phyloP scores from a whole-genome alignment of 2,888 invertebrate genomes.

The Alsophila aescularia region DNA sequence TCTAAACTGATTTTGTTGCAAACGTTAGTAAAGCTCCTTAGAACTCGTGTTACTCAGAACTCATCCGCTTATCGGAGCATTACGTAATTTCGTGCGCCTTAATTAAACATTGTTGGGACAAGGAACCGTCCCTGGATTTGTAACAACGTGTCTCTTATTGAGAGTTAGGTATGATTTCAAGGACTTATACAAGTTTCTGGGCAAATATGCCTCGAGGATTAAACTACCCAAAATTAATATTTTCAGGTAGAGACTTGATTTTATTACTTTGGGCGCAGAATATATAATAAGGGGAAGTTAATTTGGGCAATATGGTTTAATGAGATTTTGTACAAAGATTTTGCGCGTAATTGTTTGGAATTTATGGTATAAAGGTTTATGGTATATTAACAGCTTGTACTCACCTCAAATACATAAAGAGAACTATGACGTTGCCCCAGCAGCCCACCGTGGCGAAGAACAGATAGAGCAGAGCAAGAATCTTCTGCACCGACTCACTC shows the following conservation, averaged over 20 bases:
- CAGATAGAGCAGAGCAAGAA: slow-evolving; percentile 86
- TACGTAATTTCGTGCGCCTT: slow-evolving; percentile 4
- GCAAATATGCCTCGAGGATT: slow-evolving; percentile 24
- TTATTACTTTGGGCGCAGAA: slow-evolving; percentile 21
- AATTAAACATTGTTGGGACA: slow-evolving; percentile 1
- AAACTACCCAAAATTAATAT: slow-evolving; percentile 23
- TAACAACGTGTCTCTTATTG: slow-evolving; percentile 1
- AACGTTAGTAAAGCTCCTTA: slow-evolving; percentile 5
- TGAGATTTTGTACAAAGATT: no score
- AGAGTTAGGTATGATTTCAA: slow-evolving; percentile 8
- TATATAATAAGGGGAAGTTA: slow-evolving; percentile 14
- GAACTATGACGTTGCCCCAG: slow-evolving; percentile 88
- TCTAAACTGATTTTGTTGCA: neutral
- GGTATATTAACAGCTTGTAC: slow-evolving; percentile 41
- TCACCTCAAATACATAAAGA: slow-evolving; percentile 89
- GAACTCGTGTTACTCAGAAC: slow-evolving; percentile 7
- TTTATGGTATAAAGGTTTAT: no score
- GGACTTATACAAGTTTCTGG: slow-evolving; percentile 17
- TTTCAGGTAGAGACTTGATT: slow-evolving; percentile 19
- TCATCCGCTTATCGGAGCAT: slow-evolving; percentile 12
- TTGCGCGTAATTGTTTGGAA: no score
- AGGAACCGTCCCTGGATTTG: slow-evolving; percentile 6
- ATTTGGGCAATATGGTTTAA: neutral
- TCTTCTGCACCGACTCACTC: slow-evolving; percentile 80
- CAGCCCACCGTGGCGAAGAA: slow-evolving; percentile 87